Percentiles rank a stretch among this genome's conserved stretches.
Conservation (phyloP, 2,797 vertebrate genomes). For the Megaceryle alcyon region DNA sequence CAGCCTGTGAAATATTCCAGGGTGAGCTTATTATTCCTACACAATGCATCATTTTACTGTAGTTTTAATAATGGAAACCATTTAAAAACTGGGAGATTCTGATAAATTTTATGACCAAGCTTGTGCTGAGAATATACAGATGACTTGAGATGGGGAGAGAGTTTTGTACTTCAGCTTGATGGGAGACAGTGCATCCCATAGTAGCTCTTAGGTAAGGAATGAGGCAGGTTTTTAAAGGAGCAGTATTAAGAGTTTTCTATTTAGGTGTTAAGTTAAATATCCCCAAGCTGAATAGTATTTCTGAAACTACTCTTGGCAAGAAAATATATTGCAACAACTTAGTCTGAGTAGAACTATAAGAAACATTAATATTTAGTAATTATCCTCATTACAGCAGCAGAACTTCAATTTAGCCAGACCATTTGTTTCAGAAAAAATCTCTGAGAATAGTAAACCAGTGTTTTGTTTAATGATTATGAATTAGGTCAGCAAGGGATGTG, state of each 20-base stretch:
- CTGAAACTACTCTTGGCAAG: not conserved
- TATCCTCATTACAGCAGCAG: not conserved
- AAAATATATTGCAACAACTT: not conserved
- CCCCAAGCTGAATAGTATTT: not conserved
- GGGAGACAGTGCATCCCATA: not conserved
- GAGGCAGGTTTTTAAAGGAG: not conserved
- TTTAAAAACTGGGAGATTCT: not conserved
- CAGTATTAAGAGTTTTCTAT: not conserved
- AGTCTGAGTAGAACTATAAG: not conserved
- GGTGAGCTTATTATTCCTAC: not conserved
- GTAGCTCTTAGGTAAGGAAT: not conserved
- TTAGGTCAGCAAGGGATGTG: not conserved
- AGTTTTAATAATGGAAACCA: not conserved
- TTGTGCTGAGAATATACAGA: not conserved
- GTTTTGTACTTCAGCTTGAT: not conserved
- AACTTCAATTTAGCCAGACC: not conserved
- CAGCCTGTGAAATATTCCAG: not conserved
- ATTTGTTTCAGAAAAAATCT: not conserved
- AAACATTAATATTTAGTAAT: not conserved
- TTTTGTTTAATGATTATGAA: not conserved
- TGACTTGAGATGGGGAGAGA: not conserved
- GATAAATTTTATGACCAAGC: not conserved
- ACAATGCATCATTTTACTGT: not conserved
- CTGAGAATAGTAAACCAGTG: not conserved
- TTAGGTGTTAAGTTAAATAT: not conserved